Base-by-base conservation (phyloP, 1,140 invertebrate genomes). In the Danaus plexippus region DNA sequence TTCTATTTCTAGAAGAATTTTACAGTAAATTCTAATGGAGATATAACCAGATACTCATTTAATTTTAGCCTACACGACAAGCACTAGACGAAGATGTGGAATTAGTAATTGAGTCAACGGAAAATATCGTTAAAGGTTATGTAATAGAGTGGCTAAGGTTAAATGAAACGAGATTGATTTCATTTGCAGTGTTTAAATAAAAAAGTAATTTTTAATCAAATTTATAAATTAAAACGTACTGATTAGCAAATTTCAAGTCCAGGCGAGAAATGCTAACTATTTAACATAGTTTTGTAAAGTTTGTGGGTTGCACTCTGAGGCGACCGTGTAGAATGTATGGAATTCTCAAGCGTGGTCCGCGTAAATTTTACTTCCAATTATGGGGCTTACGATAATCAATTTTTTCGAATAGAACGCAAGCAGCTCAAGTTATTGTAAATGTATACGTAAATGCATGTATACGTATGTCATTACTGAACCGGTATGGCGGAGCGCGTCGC, bases 241-340 rank as follows among this genome's bases (percentile, higher is more conserved):
- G 22, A 32, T 32, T 32, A 32, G 22, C 22, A 32, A 32, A 32
- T 2, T 32, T 32, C 1, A 32, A 68, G 59, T 71, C 71, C 65
- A 70, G 69, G 68, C 63, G 57, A 66, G 59, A 66, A 67, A 64
- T 47, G 61, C 54, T 52, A 80, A 74, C 73, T 84, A 83, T 80
- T 73, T 64, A 74, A 80, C 80, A 69, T 73, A 80, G 74, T 77
- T 79, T 70, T 77, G 76, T 75, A 68, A 64, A 71, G 77, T 81
- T 70, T 68, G 71, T 74, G 69, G 69, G 64, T 52, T 82, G 75
- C 78, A 84, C 85, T 83, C 80, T 83, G 81, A 75, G 78, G 74
- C 69, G 62, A 73, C 64, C 72, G 78, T 75, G 80, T 84, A 74
- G 79, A 73, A 86, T 86, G 71, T 64, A 61, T 52, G 77, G 83